Conservation (phyloP, 2,113 vertebrate species). For the Syngnathus floridae region DNA sequence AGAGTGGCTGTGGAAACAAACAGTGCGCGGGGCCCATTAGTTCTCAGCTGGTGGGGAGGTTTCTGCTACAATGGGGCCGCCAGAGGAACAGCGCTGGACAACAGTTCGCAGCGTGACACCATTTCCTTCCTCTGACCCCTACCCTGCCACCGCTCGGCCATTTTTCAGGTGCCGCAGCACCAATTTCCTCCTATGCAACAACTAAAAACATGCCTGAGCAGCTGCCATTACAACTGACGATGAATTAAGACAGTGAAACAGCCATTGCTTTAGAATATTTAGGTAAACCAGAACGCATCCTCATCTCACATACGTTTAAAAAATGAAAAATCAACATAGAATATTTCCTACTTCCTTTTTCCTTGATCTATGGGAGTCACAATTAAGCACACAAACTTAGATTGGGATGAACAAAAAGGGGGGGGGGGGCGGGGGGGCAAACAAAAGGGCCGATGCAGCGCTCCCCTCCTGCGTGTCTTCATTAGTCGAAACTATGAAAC, state of each 20-base stretch:
- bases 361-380: slow-evolving; percentile 1
- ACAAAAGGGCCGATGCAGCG: slow-evolving; percentile 34
- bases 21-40: slow-evolving; percentile 52
- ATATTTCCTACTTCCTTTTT: neutral
- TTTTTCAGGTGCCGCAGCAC: slow-evolving; percentile 62
- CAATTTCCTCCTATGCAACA: slow-evolving; percentile 34
- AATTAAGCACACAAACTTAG: slow-evolving; percentile 29
- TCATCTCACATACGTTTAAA: neutral
- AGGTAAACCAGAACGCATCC: neutral
- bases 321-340: neutral
- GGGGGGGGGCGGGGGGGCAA: slow-evolving; percentile 5
- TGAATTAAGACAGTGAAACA: neutral
- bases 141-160: slow-evolving; percentile 33
- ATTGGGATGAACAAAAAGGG: slow-evolving; percentile 45
- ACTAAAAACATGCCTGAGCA: slow-evolving; percentile 13
- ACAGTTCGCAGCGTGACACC: slow-evolving; percentile 60
- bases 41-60: slow-evolving; percentile 53
- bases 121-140: slow-evolving; percentile 70
- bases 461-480: slow-evolving; percentile 31
- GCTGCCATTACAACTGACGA: neutral
- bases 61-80: slow-evolving; percentile 59
- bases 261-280: neutral
- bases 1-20: slow-evolving; percentile 35
- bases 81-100: slow-evolving; percentile 61
- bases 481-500: slow-evolving; percentile 24